These are phyloP conservation scores for Crematogaster levior DNA, from an alignment of 2,888 invertebrate species.

Conservation along the genomic window DNA sequence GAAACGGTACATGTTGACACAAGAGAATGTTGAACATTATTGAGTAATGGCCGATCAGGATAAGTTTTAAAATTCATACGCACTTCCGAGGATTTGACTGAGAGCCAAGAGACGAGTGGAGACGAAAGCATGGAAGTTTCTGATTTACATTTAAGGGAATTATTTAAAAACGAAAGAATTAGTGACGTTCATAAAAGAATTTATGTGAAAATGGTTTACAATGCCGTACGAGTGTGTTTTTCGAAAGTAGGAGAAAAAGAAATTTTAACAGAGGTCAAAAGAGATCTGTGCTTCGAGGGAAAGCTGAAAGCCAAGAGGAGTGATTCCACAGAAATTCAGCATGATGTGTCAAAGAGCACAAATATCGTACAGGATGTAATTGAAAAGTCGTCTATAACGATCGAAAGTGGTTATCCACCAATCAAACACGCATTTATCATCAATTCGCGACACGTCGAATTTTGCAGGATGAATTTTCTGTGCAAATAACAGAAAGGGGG, in stretches of 20 bases:
- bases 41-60: neutral
- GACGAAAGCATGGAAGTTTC: neutral
- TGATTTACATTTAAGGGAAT: neutral
- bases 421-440: conserved; percentile 19
- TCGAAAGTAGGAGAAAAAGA: neutral
- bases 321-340: conserved; percentile 27
- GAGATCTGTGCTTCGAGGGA: neutral
- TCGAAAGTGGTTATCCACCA: neutral
- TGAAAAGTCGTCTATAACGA: neutral
- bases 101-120: neutral
- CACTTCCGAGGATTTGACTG: neutral
- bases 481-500: neutral
- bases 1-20: neutral
- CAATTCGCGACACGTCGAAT: conserved; percentile 1
- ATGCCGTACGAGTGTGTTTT: neutral
- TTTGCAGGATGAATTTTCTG: neutral
- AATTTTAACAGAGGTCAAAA: neutral
- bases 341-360: neutral
- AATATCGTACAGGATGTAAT: conserved; percentile 16
- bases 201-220: neutral
- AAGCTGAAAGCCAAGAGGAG: conserved; percentile 21
- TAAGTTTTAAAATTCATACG: neutral
- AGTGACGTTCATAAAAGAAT: neutral
- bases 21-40: neutral
- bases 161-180: neutral